Conservation (phyloP, 1,140 invertebrate species). For the Drosophila lini region DNA sequence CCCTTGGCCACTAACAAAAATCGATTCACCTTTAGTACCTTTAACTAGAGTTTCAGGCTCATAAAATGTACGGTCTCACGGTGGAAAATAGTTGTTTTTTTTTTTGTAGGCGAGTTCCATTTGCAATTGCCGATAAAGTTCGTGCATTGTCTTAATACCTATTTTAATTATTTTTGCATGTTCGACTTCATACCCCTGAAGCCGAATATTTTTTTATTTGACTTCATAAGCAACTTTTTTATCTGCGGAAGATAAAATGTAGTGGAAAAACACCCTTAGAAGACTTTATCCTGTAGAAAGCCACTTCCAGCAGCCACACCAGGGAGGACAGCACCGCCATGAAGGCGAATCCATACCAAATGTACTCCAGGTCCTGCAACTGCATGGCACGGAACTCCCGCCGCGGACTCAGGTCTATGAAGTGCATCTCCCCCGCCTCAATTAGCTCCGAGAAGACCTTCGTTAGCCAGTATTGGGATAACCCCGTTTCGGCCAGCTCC, state of each 20-base stretch:
- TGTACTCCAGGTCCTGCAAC: constrained; percentile 65
- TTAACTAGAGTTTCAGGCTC: constrained; percentile 5
- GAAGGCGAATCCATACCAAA: constrained; percentile 69
- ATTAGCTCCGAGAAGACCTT: constrained; percentile 62
- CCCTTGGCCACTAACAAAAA: constrained; percentile 23
- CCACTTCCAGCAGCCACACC: constrained; percentile 49
- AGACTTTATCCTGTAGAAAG: not conserved
- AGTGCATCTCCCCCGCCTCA: constrained; percentile 54
- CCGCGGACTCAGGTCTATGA: constrained; percentile 55
- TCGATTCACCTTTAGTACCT: constrained; percentile 4
- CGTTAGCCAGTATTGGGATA: constrained; percentile 45
- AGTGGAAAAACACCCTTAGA: not conserved
- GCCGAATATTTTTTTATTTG: not conserved
- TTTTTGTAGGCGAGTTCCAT: not conserved
- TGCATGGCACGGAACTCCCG: constrained; percentile 67
- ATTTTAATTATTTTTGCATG: constrained; percentile 5
- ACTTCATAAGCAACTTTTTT: not conserved
- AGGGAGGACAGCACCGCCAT: constrained; percentile 40
- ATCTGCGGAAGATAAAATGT: not conserved
- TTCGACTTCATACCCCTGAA: not conserved
- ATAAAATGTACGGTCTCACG: not conserved
- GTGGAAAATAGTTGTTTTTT: constrained; percentile 2
- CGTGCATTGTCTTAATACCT: not conserved
- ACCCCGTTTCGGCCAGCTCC: constrained; percentile 53
- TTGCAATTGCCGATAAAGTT: not conserved